Percentiles rank a stretch among this genome's conserved stretches.
phyloP scores from a whole-genome alignment of 2,888 invertebrate species.

The Eupeodes latifasciatus region DNA sequence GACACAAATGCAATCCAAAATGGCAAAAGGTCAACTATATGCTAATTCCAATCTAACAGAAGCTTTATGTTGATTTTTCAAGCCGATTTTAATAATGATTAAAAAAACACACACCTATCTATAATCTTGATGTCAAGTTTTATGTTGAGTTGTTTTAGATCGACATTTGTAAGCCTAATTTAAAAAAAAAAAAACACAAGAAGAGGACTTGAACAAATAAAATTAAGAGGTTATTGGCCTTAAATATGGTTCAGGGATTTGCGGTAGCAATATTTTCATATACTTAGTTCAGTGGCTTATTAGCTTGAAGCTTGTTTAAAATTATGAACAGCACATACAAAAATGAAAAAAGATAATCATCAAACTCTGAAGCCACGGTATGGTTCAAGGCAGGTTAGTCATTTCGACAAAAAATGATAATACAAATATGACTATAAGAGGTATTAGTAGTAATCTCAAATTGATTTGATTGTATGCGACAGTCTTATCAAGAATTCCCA shows the following conservation, averaged over 20 bases:
- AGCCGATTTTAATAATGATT: neutral
- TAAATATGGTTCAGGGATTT: slow-evolving; percentile 52
- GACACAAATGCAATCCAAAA: slow-evolving; percentile 52
- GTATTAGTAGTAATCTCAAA: slow-evolving; percentile 22
- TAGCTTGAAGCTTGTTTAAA: slow-evolving; percentile 5
- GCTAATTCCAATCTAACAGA: slow-evolving; percentile 47
- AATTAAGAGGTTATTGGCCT: slow-evolving; percentile 43
- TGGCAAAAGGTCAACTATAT: slow-evolving; percentile 66
- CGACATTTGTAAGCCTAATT: neutral
- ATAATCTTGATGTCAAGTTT: slow-evolving; percentile 34
- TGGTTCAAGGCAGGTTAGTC: slow-evolving; percentile 58
- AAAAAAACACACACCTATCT: slow-evolving; percentile 10
- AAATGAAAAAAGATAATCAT: slow-evolving; percentile 33
- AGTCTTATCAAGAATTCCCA: slow-evolving; percentile 17
- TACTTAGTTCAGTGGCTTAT: neutral
- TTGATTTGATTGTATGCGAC: neutral
- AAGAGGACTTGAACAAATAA: slow-evolving; percentile 1
- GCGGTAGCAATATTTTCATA: slow-evolving; percentile 20
- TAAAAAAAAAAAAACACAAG: neutral
- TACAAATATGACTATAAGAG: neutral
- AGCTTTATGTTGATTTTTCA: neutral
- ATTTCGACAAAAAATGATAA: slow-evolving; percentile 23
- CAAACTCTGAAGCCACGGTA: neutral
- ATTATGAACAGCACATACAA: neutral
- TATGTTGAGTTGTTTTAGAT: slow-evolving; percentile 21